Evolutionary conservation across 2,888 invertebrate species (phyloP).

Genomic region (Chrysopilus asiliformis): DNA sequence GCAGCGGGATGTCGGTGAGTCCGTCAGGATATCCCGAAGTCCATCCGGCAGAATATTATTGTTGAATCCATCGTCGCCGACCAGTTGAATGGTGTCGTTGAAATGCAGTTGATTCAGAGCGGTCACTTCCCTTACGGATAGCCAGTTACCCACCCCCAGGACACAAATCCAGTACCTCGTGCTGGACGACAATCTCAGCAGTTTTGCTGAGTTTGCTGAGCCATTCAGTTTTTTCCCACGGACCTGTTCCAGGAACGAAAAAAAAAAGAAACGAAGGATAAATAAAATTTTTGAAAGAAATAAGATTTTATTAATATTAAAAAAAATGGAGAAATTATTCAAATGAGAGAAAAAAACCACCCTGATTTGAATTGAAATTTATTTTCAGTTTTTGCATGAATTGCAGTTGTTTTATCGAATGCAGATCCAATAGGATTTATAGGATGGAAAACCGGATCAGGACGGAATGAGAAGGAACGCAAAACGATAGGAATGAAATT

Average conservation of each 20-base stretch:
- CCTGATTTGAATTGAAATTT: too few relatives aligned
- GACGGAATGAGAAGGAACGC: too few relatives aligned
- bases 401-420: too few relatives aligned
- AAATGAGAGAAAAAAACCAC: too few relatives aligned
- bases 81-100: slow-evolving; percentile 22
- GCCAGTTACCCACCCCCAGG: slow-evolving; percentile 68
- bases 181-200: slow-evolving; percentile 62
- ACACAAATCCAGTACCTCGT: slow-evolving; percentile 79
- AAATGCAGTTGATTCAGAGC: slow-evolving; percentile 29
- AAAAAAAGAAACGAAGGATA: background rate
- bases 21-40: slow-evolving; percentile 44
- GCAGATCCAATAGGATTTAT: too few relatives aligned
- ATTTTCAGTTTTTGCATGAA: too few relatives aligned
- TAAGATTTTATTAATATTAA: background rate
- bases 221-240: slow-evolving; percentile 63
- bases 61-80: slow-evolving; percentile 17
- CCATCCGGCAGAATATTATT: slow-evolving; percentile 47
- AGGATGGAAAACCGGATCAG: too few relatives aligned
- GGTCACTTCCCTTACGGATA: slow-evolving; percentile 34
- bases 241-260: slow-evolving; percentile 41
- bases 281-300: background rate
- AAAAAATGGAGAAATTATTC: too few relatives aligned
- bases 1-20: slow-evolving; percentile 63
- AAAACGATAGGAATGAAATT: too few relatives aligned
- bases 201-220: slow-evolving; percentile 56